Percentiles rank a stretch among this genome's conserved stretches.
Evolutionary conservation across 2,113 vertebrate species (phyloP).

Genomic region (Asarcornis scutulata): DNA sequence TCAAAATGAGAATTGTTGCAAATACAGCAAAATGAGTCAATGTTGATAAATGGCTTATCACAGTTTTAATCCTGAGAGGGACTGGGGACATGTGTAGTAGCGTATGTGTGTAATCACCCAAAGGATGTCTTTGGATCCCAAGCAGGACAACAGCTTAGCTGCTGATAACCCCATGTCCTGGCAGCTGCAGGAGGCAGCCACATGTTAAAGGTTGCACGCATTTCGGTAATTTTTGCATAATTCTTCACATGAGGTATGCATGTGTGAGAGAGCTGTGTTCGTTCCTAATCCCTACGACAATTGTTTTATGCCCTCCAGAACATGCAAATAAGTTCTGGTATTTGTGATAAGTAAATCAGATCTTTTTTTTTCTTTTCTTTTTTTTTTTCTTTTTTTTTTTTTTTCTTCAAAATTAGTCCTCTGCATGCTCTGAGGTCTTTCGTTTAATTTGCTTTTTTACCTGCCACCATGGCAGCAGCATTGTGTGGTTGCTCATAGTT

Average conservation of each 20-base stretch:
- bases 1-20: background rate
- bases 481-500: background rate
- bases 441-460: background rate
- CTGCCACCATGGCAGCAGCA: background rate
- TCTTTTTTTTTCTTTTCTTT: background rate
- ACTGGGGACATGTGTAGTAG: background rate
- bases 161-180: background rate
- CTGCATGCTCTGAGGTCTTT: background rate
- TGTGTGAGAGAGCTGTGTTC: background rate
- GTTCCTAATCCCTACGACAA: background rate
- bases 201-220: background rate
- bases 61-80: background rate
- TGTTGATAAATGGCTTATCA: background rate
- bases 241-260: background rate
- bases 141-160: background rate
- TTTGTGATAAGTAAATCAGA: background rate
- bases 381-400: no score
- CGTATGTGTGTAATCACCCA: accelerated
- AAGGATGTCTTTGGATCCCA: no score
- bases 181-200: background rate
- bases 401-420: background rate
- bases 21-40: background rate
- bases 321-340: background rate
- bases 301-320: background rate
- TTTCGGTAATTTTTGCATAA: background rate